A percentile compares a stretch with the other conserved stretches of the same genome.
Evolutionary conservation across 2,113 vertebrate species (phyloP).

Genomic region (Indicator indicator): DNA sequence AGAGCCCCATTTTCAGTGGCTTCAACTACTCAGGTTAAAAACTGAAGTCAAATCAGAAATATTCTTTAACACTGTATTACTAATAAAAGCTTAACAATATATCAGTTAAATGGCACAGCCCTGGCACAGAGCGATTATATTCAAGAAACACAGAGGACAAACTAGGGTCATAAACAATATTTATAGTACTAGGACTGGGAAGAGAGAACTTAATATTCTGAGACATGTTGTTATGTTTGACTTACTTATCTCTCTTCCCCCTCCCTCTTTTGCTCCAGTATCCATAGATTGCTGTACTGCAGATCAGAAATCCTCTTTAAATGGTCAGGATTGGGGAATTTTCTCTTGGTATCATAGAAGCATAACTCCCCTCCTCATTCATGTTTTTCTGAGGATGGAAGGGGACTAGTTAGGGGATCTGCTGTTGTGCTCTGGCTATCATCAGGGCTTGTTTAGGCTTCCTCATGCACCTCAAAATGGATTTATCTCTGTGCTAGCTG

Average conservation of each 20-base stretch:
- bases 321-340: background rate
- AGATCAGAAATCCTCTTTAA: background rate
- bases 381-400: background rate
- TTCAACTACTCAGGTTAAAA: background rate
- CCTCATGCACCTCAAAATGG: background rate
- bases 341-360: background rate
- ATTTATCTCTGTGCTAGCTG: background rate
- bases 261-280: background rate
- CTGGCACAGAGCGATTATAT: background rate
- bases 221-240: background rate
- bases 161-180: background rate
- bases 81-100: background rate
- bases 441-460: background rate
- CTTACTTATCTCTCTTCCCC: rapidly evolving
- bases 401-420: background rate
- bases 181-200: background rate
- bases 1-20: background rate
- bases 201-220: background rate
- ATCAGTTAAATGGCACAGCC: background rate
- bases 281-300: background rate
- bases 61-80: background rate
- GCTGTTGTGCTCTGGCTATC: background rate
- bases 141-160: background rate
- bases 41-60: background rate
- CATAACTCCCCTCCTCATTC: background rate